Evolutionary conservation across 1,140 invertebrate genomes (phyloP).

Genomic region (Amyelois transitella): DNA sequence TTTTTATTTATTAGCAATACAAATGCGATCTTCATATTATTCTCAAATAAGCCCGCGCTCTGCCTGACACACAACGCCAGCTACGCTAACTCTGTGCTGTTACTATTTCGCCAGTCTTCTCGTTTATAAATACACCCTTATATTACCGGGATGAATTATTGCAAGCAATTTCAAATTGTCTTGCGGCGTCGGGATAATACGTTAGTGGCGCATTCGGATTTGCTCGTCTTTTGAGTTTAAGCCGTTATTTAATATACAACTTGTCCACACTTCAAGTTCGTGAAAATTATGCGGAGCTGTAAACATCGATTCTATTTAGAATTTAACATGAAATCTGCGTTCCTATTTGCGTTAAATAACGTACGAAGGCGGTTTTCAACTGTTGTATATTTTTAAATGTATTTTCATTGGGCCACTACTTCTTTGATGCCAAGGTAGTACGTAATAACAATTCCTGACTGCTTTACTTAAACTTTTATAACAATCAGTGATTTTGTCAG

Average conservation of each 20-base stretch:
- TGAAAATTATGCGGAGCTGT: not conserved
- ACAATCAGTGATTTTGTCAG: too few relatives aligned
- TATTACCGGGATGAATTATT: conserved; percentile 57
- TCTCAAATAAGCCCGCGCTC: not conserved
- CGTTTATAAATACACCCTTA: conserved; percentile 58
- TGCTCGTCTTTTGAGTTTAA: not conserved
- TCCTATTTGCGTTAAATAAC: too few relatives aligned
- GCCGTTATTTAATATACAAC: not conserved
- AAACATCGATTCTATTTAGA: not conserved
- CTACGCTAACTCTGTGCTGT: not conserved
- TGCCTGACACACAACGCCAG: not conserved
- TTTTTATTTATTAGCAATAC: too few relatives aligned
- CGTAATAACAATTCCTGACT: too few relatives aligned
- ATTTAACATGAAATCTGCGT: not conserved
- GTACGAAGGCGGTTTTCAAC: too few relatives aligned
- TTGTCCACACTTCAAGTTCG: not conserved
- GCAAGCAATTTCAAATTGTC: conserved; percentile 60
- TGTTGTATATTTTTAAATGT: too few relatives aligned
- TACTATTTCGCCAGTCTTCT: conserved; percentile 31
- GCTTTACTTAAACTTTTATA: too few relatives aligned
- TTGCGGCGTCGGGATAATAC: conserved; percentile 32
- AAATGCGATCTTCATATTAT: too few relatives aligned
- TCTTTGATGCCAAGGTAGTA: too few relatives aligned
- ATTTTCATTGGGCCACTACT: too few relatives aligned
- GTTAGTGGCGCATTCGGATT: not conserved